These are phyloP conservation scores for Clarias platycephalus DNA, from an alignment of 2,797 vertebrate species.

Conservation along the genomic window DNA sequence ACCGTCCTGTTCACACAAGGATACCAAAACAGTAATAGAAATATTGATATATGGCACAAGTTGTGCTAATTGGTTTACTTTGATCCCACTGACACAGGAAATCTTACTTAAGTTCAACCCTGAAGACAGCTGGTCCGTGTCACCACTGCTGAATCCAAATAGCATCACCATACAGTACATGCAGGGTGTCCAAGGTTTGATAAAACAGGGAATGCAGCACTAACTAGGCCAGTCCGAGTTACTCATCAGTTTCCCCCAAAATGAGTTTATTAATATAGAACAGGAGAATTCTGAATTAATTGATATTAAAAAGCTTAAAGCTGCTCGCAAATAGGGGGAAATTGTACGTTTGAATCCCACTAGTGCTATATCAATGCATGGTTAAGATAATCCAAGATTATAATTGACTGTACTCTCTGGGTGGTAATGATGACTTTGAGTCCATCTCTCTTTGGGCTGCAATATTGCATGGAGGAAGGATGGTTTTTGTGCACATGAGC, in stretches of 20 bases:
- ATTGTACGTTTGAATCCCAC: background rate
- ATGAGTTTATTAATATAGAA: conserved; percentile 3
- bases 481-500: background rate
- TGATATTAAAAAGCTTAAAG: conserved; percentile 3
- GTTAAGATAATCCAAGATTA: background rate
- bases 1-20: background rate
- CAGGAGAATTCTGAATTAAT: background rate
- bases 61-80: conserved; percentile 20
- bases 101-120: conserved; percentile 55
- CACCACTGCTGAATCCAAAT: conserved; percentile 11
- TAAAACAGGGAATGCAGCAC: background rate
- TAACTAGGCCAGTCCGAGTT: conserved; percentile 4
- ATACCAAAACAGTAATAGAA: background rate
- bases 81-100: conserved; percentile 41
- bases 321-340: background rate
- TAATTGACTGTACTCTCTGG: background rate
- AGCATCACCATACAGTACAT: background rate
- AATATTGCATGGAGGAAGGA: background rate
- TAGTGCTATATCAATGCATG: background rate
- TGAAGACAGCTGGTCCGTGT: conserved; percentile 34
- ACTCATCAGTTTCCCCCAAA: background rate
- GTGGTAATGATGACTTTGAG: background rate
- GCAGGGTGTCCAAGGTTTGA: background rate
- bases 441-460: background rate
- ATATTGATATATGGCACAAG: background rate